Evolutionary conservation across 2,113 vertebrate species (phyloP).

Genomic region (Syngnathus typhle): DNA sequence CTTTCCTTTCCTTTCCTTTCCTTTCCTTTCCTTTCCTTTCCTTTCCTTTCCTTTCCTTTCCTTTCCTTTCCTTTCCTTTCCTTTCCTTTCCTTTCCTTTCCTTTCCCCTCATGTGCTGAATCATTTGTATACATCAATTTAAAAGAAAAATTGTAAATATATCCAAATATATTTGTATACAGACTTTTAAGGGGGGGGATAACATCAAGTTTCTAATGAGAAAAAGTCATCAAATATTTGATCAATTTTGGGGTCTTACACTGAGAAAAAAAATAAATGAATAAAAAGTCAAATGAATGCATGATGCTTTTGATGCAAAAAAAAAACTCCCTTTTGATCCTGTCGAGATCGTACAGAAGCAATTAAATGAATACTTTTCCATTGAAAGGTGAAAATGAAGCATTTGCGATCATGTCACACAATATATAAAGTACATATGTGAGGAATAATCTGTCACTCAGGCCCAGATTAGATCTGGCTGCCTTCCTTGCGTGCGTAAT

Average conservation of each 20-base stretch:
- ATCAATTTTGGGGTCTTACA: background rate
- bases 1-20: too few relatives aligned
- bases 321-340: constrained; percentile 14
- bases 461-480: constrained; percentile 52
- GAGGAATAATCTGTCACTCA: constrained; percentile 55
- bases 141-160: background rate
- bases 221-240: background rate
- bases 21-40: too few relatives aligned
- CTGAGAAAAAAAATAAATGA: background rate
- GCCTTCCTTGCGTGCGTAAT: constrained; percentile 36
- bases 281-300: background rate
- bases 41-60: too few relatives aligned
- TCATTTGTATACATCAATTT: background rate
- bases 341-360: constrained; percentile 2
- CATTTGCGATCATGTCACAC: background rate
- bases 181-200: background rate
- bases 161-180: too few relatives aligned
- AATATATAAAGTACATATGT: constrained; percentile 47
- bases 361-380: background rate
- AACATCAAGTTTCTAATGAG: too few relatives aligned
- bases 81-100: too few relatives aligned
- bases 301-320: background rate
- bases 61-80: too few relatives aligned
- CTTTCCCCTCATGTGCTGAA: background rate
- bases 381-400: too few relatives aligned